phyloP scores from a whole-genome alignment of 2,113 vertebrate genomes.

The Archilochus colubris region DNA sequence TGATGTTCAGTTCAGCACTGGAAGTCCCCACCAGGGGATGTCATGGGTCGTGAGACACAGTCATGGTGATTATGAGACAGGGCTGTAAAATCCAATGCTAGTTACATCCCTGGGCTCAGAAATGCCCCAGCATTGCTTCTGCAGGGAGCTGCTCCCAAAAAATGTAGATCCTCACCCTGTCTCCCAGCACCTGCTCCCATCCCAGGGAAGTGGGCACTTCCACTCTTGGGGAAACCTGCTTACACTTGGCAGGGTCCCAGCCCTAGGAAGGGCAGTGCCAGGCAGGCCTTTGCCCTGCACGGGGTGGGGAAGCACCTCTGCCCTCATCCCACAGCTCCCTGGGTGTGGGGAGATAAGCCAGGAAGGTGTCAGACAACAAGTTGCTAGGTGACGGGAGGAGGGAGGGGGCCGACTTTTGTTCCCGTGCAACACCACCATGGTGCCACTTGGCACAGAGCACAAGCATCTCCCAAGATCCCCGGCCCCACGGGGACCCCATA shows the following conservation, averaged over 20 bases:
- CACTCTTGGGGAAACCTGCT: neutral
- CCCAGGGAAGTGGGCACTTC: accelerated
- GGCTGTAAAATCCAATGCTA: neutral
- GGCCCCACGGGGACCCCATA: accelerated
- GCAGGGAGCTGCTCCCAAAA: neutral
- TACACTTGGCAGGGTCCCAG: neutral
- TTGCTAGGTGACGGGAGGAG: constrained; percentile 19
- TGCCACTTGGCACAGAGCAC: neutral
- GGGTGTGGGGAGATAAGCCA: constrained; percentile 68
- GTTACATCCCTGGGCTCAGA: neutral
- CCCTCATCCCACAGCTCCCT: constrained; percentile 28
- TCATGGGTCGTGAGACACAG: accelerated
- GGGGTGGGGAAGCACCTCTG: constrained; percentile 28
- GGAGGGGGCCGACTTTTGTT: constrained; percentile 54
- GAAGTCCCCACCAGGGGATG: neutral
- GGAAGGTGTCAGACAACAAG: constrained; percentile 63
- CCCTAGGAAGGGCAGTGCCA: constrained; percentile 13
- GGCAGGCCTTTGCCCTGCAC: constrained; percentile 60
- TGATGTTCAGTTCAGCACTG: neutral
- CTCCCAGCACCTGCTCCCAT: neutral
- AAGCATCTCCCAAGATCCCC: neutral
- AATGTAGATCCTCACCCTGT: accelerated
- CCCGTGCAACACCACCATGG: neutral
- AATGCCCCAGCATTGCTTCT: neutral
- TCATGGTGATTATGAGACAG: accelerated